phyloP scores from a whole-genome alignment of 2,113 vertebrate genomes.

The Macaca nemestrina region DNA sequence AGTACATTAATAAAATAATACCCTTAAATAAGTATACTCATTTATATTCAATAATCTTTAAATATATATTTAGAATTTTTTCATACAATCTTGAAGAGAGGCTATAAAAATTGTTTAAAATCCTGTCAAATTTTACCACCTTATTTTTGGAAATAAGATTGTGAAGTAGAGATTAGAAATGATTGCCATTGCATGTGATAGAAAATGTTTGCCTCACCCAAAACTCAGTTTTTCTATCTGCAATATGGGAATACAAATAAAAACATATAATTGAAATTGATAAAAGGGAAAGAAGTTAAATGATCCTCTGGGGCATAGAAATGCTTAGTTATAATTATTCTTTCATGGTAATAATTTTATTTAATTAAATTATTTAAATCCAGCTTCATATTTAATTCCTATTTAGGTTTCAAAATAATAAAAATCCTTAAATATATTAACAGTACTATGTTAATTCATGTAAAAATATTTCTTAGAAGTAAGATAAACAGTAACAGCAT shows the following conservation, averaged over 20 bases:
- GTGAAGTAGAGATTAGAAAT: background rate
- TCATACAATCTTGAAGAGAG: constrained; percentile 5
- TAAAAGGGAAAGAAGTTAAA: constrained; percentile 9
- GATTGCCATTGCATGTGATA: background rate
- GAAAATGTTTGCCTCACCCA: constrained; percentile 6
- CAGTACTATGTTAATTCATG: background rate
- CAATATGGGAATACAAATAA: constrained; percentile 44
- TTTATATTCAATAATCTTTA: constrained; percentile 37
- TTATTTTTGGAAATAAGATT: constrained; percentile 53
- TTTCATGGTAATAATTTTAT: constrained; percentile 45
- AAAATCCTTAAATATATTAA: constrained; percentile 50
- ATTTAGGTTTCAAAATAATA: constrained; percentile 54
- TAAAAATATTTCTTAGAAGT: constrained; percentile 54
- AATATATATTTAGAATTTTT: constrained; percentile 12
- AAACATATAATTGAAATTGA: constrained; percentile 30
- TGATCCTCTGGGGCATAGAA: background rate
- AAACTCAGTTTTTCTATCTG: constrained; percentile 53
- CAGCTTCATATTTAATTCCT: constrained; percentile 52
- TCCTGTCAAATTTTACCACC: background rate
- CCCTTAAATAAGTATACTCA: constrained; percentile 6
- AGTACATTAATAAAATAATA: constrained; percentile 43
- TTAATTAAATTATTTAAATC: constrained; percentile 65
- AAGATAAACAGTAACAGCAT: constrained; percentile 39
- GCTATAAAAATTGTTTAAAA: constrained; percentile 37
- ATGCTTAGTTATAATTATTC: constrained; percentile 37